These are phyloP conservation scores for Leucozona laternaria DNA, from an alignment of 2,888 invertebrate genomes.

Conservation along the genomic window DNA sequence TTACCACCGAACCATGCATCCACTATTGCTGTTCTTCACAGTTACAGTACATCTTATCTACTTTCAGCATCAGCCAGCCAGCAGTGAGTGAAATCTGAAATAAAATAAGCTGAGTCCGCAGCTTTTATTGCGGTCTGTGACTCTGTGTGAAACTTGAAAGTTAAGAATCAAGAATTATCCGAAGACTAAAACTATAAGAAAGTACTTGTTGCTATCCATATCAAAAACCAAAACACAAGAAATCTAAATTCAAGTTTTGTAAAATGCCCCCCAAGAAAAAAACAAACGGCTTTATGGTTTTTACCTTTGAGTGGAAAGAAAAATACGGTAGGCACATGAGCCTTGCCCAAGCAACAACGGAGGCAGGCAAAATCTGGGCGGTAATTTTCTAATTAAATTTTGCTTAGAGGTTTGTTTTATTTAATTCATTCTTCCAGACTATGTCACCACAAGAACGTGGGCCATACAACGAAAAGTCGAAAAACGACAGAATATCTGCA, in stretches of 20 bases:
- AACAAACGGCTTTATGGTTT: slow-evolving; percentile 79
- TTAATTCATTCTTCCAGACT: slow-evolving; percentile 69
- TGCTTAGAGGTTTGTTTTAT: background rate
- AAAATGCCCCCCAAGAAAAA: slow-evolving; percentile 79
- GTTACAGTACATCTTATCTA: too few species aligned
- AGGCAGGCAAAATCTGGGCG: slow-evolving; percentile 79
- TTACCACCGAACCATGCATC: too few species aligned
- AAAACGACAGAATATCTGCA: slow-evolving; percentile 70
- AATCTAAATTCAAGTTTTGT: background rate
- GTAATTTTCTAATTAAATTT: slow-evolving; percentile 75
- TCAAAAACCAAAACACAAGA: background rate
- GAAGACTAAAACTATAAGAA: background rate
- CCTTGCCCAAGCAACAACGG: slow-evolving; percentile 76
- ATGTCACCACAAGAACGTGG: slow-evolving; percentile 79
- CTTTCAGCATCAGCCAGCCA: too few species aligned
- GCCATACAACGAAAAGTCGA: slow-evolving; percentile 79
- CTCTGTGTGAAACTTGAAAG: background rate
- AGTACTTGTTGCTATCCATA: background rate
- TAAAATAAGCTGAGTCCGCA: too few species aligned
- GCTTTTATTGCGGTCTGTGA: background rate
- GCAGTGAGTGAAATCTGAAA: too few species aligned
- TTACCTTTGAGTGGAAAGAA: slow-evolving; percentile 79
- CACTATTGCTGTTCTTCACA: too few species aligned
- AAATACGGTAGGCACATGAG: slow-evolving; percentile 76
- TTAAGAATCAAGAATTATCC: background rate